Evolutionary conservation across 2,797 vertebrate species (phyloP), one percentile per base, ranked within the genome.

Genomic region (Neoniphon sammara): DNA sequence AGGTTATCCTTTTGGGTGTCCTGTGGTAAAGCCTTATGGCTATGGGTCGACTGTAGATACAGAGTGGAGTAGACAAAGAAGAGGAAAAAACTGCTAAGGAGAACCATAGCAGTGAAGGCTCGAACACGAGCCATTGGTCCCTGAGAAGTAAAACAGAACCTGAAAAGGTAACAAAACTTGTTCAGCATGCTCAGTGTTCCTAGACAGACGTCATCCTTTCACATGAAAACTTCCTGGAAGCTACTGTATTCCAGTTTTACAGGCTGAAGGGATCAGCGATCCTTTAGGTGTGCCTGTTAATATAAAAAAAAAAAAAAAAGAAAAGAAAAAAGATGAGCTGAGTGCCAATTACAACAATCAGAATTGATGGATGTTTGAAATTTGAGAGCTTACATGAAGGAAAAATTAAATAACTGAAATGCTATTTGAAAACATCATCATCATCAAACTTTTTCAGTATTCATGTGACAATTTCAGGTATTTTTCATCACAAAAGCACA

Each of bases 51-150:
- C 18, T 89, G 68, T 0, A 78, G 50, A 14, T 58, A 74, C 0
- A 89, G 21, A 1, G 56, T 78, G 0, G 86, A 81, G 70, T 89
- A 92, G 42, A 92, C 49, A 2, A 91, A 46, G 7, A 93, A 14
- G 2, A 92, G 7, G 6, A 85, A n/a, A 0, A 87, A 18, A 18
- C 80, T 49, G 42, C 76, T n/a, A 0, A 85, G 7, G 31, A 93
- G 1, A 4, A 77, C 60, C 63, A 91, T 57, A 0, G 60, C 69
- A 3, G 31, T 1, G 23, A 87, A 61, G 46, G 39, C 71, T 27
- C 55, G 61, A 23, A 68, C 8, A 0, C 0, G 59, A 12, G 36
- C 88, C 87, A 91, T 93, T 86, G 73, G 58, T 21, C 60, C 27
- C 0, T 58, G 34, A 42, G 9, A 9, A 63, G 44, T 54, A 59